Percentiles rank a stretch among this genome's conserved stretches.
These are phyloP conservation scores for Drosophila stalkeri DNA, from an alignment of 2,888 invertebrate species.

Conservation along the genomic window DNA sequence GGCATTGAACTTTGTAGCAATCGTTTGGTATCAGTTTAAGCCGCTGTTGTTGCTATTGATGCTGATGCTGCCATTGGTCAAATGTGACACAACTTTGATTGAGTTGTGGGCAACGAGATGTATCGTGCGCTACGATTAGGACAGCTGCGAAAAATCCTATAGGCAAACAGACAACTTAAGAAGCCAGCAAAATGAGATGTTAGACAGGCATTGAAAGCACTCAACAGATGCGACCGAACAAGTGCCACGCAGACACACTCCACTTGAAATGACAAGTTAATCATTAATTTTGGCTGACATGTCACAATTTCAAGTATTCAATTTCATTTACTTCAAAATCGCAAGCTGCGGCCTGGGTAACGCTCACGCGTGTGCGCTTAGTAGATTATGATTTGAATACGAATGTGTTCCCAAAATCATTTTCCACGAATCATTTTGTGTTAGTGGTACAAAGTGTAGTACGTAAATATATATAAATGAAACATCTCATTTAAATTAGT, in stretches of 20 bases:
- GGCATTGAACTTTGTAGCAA: constrained; percentile 41
- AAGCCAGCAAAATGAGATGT: constrained; percentile 63
- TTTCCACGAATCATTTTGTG: not conserved
- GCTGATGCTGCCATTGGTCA: constrained; percentile 30
- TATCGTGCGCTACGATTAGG: constrained; percentile 17
- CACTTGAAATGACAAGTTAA: constrained; percentile 72
- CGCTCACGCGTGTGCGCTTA: not conserved
- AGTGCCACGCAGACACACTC: constrained; percentile 13
- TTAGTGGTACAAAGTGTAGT: not conserved
- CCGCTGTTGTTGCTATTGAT: not conserved
- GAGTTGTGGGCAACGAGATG: constrained; percentile 37
- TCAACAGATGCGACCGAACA: constrained; percentile 10
- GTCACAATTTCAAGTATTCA: constrained; percentile 79
- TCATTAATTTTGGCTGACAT: constrained; percentile 79
- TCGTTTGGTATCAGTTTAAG: constrained; percentile 24
- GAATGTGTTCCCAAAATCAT: constrained; percentile 12
- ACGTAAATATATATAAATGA: not conserved
- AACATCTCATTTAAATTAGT: not conserved
- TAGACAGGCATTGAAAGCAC: constrained; percentile 56
- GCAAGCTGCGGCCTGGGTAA: constrained; percentile 13
- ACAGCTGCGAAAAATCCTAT: constrained; percentile 50
- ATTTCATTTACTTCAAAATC: constrained; percentile 70
- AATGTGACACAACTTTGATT: constrained; percentile 72
- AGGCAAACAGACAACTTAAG: constrained; percentile 79
- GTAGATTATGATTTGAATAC: not conserved